Evolutionary conservation across 2,113 vertebrate genomes (phyloP), one percentile per base, ranked within the genome.

Genomic region (Erythrocercus mccallii): DNA sequence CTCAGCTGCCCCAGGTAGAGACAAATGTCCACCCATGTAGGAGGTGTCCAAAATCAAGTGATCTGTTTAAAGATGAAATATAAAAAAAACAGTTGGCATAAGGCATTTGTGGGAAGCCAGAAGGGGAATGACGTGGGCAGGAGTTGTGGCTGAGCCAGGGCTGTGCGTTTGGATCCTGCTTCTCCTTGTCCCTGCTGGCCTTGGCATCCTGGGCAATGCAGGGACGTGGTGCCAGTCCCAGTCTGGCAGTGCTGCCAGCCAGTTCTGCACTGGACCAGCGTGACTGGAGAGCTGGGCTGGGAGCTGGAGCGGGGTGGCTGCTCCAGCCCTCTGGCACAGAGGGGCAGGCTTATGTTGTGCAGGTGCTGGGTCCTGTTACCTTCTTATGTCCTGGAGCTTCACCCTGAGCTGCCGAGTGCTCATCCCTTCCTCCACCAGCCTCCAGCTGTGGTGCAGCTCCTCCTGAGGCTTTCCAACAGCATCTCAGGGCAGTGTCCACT

Each of bases 221-320:
- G 64, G 35, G 18, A 13, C 0, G 0, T 47, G 12, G 37, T 42
- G 37, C 50, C 72, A n/a, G 60, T 45, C 30, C 77, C 73, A 30
- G 72, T 18, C 25, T 25, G 44, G 33, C 16, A 4, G 35, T 3
- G 14, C 53, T 62, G 56, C 70, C 58, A 38, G 4, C 38, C 42
- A 6, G 33, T 53, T 81, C 66, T 1, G 3, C 1, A 2, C 64
- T 62, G n/a, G 35, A 14, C 0, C 13, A 37, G 28, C 1, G 0
- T 0, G 17, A 4, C 42, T 30, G 35, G 81, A 23, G 68, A 48
- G 44, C 85, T 77, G 86, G 54, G 27, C 30, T 45, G 56, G 51
- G 58, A 31, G 31, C 54, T 57, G 80, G 21, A 44, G 80, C 0
- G 0, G 14, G 8, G 23, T 3, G 5, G 14, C 31, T 74, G 48